Evolutionary conservation across 2,797 vertebrate species (phyloP), one percentile per base, ranked within the genome.

Genomic region (Chelon labrosus): DNA sequence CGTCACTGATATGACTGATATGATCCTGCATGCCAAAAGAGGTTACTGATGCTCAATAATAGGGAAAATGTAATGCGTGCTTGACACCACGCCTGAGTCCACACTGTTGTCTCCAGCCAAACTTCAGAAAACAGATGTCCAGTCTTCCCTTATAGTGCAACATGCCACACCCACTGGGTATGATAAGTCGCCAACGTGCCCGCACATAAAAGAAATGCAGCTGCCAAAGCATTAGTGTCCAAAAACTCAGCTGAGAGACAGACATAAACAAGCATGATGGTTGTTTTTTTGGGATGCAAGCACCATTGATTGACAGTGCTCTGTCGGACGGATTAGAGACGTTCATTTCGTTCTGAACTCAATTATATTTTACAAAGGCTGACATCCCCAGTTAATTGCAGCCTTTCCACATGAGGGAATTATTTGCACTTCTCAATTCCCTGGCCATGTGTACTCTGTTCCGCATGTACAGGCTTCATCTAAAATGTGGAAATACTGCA

Each of bases 321-420:
- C 93, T 86, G 92, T 94, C 85, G 89, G 92, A 75, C 68, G 92
- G 94, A 95, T 94, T 95, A 94, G 90, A 94, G 89, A 92, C 93
- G 87, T 93, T 92, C 88, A 92, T 93, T 94, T 93, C 87, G 85
- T 93, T 93, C 93, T 91, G 90, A 94, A 95, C 94, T 94, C 95
- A 95, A 94, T 95, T 95, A 94, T 93, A 94, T 93, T 94, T 94
- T 92, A 94, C 94, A 94, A 94, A 95, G 93, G 90, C 91, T 93
- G 93, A 95, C 94, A 95, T 94, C 95, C 93, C 90, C 89, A 93
- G 93, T 93, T 95, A 95, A 95, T 95, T 94, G 93, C 92, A 90
- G 90, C 89, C 94, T 94, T 95, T 94, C 92, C 93, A 94, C 93
- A 93, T 93, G 92, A 93, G 90, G 91, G 92, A 94, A 93, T 93